These are phyloP conservation scores for Conops quadrifasciatus DNA, from an alignment of 2,888 invertebrate species.

Conservation along the genomic window DNA sequence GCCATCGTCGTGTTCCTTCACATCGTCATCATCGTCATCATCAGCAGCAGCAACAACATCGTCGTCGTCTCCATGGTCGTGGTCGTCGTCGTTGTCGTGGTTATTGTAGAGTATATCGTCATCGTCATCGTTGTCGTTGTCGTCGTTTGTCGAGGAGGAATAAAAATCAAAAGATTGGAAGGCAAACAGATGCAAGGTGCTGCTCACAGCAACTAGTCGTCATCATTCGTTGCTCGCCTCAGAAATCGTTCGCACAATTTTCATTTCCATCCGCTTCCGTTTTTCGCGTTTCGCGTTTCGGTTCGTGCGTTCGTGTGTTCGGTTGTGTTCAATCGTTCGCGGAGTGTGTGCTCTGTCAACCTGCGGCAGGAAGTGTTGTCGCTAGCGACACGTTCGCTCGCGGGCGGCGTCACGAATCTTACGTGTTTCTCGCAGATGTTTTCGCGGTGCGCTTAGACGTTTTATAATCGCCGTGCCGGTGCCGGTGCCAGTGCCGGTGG, in stretches of 20 bases:
- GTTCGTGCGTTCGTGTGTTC: conserved; percentile 11
- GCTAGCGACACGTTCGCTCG: conserved; percentile 30
- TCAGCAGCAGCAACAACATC: conserved; percentile 33
- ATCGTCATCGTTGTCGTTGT: conserved; percentile 33
- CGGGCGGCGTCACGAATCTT: neutral
- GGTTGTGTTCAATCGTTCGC: conserved; percentile 11
- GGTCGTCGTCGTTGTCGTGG: conserved; percentile 2
- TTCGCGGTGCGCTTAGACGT: no score
- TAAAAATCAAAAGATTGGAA: conserved; percentile 54
- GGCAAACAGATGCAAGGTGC: conserved; percentile 57
- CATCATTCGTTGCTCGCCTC: conserved; percentile 11
- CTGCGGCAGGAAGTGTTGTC: conserved; percentile 22
- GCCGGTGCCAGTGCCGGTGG: conserved; percentile 14
- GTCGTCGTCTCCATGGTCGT: conserved; percentile 34
- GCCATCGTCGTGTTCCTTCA: conserved; percentile 42
- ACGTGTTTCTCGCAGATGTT: conserved; percentile 1
- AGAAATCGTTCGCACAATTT: conserved; percentile 21
- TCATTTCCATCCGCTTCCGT: conserved; percentile 31
- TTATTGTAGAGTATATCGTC: conserved; percentile 13
- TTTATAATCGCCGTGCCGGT: no score
- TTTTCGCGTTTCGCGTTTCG: conserved; percentile 20
- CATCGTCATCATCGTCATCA: conserved; percentile 43
- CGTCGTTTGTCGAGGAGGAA: conserved; percentile 39
- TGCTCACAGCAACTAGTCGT: conserved; percentile 56
- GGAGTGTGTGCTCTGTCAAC: neutral